Conservation (phyloP, 2,113 vertebrate genomes). For the Agapornis roseicollis region DNA sequence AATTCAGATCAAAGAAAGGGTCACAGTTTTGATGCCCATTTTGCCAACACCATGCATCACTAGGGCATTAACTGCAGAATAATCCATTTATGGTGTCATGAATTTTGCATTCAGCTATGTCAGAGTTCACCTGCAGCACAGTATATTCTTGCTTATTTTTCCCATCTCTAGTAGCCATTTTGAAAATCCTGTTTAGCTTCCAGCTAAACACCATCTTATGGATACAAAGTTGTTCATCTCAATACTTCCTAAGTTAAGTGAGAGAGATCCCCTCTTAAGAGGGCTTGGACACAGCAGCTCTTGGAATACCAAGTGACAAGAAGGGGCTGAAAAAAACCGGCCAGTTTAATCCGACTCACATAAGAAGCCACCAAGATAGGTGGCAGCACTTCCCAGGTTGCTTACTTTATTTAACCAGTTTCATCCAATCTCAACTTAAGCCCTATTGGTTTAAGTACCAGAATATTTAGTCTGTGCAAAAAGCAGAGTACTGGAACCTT, state of each 20-base stretch:
- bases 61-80: background rate
- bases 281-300: background rate
- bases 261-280: background rate
- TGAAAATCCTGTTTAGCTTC: background rate
- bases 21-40: background rate
- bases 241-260: background rate
- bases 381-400: background rate
- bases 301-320: background rate
- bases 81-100: background rate
- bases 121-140: background rate
- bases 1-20: background rate
- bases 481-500: background rate
- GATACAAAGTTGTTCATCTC: background rate
- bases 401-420: background rate
- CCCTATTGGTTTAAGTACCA: background rate
- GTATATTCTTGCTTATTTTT: background rate
- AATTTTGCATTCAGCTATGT: background rate
- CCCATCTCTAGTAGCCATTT: background rate
- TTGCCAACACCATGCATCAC: background rate
- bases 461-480: background rate
- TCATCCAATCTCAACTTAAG: background rate
- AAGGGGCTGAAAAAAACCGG: rapidly evolving
- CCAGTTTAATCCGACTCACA: rapidly evolving
- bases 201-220: background rate
- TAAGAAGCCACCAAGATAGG: background rate